These are phyloP conservation scores for Papilio polytes DNA, from an alignment of 1,140 invertebrate species.

Conservation along the genomic window DNA sequence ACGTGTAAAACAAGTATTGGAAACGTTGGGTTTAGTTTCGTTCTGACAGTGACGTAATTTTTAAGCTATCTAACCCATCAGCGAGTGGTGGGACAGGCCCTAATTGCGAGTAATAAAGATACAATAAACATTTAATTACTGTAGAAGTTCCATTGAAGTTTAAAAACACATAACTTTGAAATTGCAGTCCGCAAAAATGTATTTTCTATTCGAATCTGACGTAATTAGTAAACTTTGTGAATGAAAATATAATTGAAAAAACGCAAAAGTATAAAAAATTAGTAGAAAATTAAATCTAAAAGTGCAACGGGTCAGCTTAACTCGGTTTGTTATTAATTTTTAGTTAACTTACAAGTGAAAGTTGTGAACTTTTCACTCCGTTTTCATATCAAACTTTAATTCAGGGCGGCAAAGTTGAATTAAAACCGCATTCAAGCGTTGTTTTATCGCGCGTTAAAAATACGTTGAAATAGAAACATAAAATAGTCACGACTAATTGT, in stretches of 20 bases:
- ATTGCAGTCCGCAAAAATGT: not conserved
- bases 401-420: not conserved
- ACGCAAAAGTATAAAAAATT: conserved; percentile 12
- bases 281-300: conserved; percentile 17
- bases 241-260: conserved; percentile 17
- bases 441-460: too few species aligned
- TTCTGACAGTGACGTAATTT: too few species aligned
- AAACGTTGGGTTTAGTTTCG: too few species aligned
- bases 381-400: not conserved
- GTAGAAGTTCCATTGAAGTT: not conserved
- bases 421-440: too few species aligned
- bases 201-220: conserved; percentile 9
- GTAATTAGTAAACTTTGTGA: conserved; percentile 31
- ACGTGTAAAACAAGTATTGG: too few species aligned
- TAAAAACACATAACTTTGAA: not conserved
- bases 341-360: not conserved
- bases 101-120: too few species aligned
- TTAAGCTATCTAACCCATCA: too few species aligned
- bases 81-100: too few species aligned
- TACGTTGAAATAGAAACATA: too few species aligned
- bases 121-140: too few species aligned
- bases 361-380: not conserved
- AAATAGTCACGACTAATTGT: too few species aligned
- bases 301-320: conserved; percentile 18
- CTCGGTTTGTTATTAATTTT: conserved; percentile 23